A percentile compares a stretch with the other conserved stretches of the same genome.
Evolutionary conservation across 2,797 vertebrate genomes (phyloP).

Genomic region (Protosalanx chinensis): DNA sequence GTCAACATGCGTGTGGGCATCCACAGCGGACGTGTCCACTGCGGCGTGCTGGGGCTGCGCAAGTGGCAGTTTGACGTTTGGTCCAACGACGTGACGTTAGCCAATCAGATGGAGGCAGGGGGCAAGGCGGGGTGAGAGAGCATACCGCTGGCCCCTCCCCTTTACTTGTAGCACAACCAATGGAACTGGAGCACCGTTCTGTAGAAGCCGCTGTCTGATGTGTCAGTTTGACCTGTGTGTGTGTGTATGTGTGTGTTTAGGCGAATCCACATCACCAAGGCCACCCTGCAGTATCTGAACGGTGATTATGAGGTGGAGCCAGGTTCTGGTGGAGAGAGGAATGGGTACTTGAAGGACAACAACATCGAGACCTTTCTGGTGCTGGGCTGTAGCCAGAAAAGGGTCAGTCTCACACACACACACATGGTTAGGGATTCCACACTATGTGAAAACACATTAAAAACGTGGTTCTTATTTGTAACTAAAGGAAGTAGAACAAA

Average conservation of each 20-base stretch:
- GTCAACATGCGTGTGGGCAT: slow-evolving; percentile 98
- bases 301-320: slow-evolving; percentile 94
- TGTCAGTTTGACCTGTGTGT: neutral
- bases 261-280: slow-evolving; percentile 94
- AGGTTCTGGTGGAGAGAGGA: slow-evolving; percentile 87
- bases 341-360: slow-evolving; percentile 91
- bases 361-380: slow-evolving; percentile 95
- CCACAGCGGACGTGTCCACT: slow-evolving; percentile 94
- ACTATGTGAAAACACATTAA: neutral
- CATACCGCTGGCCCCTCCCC: slow-evolving; percentile 24
- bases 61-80: slow-evolving; percentile 99
- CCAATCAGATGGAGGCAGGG: slow-evolving; percentile 94
- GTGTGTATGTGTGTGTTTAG: slow-evolving; percentile 56
- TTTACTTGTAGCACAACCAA: neutral
- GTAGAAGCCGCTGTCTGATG: slow-evolving; percentile 1
- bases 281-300: slow-evolving; percentile 89
- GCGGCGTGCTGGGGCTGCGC: slow-evolving; percentile 89
- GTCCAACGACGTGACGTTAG: slow-evolving; percentile 95
- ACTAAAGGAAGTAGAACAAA: too few species aligned
- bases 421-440: neutral
- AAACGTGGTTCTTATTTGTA: too few species aligned
- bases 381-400: slow-evolving; percentile 92
- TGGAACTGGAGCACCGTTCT: neutral
- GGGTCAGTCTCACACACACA: slow-evolving; percentile 63
- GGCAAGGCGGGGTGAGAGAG: slow-evolving; percentile 87